Evolutionary conservation across 35 echinoderm and acorn worm genomes (phyloP).

Genomic region (Ptychodera flava): DNA sequence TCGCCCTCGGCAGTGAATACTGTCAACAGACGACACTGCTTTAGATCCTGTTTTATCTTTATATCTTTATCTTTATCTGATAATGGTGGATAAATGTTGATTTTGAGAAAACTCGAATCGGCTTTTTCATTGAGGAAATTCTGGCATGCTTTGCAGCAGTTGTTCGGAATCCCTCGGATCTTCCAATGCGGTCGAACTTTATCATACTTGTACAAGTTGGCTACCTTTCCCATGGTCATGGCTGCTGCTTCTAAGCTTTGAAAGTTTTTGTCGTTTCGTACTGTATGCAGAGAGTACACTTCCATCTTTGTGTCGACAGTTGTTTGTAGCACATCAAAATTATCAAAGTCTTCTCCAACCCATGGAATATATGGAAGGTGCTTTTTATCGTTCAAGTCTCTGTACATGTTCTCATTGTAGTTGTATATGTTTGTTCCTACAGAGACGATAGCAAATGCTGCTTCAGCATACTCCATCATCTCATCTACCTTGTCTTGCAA

Average conservation of each 20-base stretch:
- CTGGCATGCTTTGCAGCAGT: neutral
- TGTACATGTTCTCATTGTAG: neutral
- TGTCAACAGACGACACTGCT: neutral
- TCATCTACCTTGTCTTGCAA: neutral
- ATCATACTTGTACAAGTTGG: neutral
- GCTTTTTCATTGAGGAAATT: neutral
- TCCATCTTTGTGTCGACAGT: neutral
- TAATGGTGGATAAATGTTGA: neutral
- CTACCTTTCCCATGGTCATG: neutral
- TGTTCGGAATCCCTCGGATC: neutral
- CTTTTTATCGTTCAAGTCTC: neutral
- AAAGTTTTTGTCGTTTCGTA: neutral
- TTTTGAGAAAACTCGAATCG: neutral
- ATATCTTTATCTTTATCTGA: too few relatives aligned
- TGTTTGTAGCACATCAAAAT: neutral
- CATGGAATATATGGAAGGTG: neutral
- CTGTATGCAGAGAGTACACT: neutral
- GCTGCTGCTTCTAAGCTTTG: neutral
- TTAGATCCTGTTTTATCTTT: neutral
- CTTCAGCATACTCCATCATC: neutral
- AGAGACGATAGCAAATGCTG: neutral
- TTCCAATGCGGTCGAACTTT: neutral
- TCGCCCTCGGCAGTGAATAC: neutral
- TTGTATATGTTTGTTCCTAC: neutral
- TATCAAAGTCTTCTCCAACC: neutral